Evolutionary conservation across 2,797 vertebrate genomes (phyloP).

Genomic region (Sebastes aleutianus): DNA sequence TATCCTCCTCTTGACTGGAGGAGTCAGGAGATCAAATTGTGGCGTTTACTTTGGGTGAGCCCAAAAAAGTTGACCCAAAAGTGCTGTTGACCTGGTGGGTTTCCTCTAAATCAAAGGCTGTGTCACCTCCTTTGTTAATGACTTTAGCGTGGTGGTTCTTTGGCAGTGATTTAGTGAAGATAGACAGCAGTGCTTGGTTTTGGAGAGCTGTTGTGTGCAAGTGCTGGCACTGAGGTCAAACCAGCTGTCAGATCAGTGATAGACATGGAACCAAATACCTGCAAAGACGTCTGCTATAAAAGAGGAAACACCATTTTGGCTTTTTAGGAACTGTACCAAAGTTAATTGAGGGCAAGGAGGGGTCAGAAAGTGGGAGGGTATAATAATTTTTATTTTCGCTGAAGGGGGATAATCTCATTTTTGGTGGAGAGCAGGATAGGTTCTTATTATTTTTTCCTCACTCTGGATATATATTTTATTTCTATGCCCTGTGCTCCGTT

Average conservation of each 20-base stretch:
- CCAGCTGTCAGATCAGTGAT: conserved; percentile 27
- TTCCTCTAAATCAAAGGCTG: conserved; percentile 23
- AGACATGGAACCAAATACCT: not conserved
- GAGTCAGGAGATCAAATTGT: conserved; percentile 31
- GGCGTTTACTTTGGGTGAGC: conserved; percentile 8
- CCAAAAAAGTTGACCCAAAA: not conserved
- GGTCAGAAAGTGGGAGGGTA: not conserved
- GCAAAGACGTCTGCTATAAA: not conserved
- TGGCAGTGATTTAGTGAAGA: conserved; percentile 11
- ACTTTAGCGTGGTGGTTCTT: not conserved
- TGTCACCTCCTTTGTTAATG: not conserved
- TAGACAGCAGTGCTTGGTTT: conserved; percentile 13
- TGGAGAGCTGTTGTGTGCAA: not conserved
- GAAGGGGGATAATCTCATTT: not conserved
- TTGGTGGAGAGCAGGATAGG: not conserved
- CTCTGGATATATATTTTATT: not conserved
- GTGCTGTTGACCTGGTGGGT: conserved; percentile 13
- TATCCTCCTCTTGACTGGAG: conserved; percentile 11
- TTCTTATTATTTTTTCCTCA: not conserved
- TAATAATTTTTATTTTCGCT: not conserved
- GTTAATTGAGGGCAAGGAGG: not conserved
- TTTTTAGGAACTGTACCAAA: not conserved
- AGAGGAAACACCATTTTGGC: not conserved
- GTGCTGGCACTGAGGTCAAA: conserved; percentile 21
- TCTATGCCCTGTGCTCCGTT: not conserved